Conservation (phyloP, 2,797 vertebrate species). For the Tragopan temminckii region DNA sequence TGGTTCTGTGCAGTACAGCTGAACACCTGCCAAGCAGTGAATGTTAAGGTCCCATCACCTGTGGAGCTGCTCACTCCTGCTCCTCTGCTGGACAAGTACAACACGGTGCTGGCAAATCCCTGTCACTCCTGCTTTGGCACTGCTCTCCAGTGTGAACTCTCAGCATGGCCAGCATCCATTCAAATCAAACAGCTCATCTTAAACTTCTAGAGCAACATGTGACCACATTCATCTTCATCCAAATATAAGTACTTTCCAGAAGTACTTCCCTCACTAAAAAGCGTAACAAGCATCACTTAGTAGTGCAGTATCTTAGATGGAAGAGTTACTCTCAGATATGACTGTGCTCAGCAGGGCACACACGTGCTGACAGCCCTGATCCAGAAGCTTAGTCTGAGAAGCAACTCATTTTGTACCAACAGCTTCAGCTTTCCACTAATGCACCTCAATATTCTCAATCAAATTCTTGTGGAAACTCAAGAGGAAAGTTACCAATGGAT, state of each 20-base stretch:
- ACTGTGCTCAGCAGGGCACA: not conserved
- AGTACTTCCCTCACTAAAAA: not conserved
- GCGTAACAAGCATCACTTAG: not conserved
- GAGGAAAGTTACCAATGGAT: not conserved
- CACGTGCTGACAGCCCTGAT: not conserved
- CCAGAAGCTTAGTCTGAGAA: not conserved
- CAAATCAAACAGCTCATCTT: not conserved
- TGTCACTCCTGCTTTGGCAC: not conserved
- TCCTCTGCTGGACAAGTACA: not conserved
- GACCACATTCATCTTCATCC: not conserved
- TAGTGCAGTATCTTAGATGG: accelerated
- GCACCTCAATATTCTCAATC: not conserved
- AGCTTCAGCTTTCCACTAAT: not conserved
- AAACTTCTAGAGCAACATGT: not conserved
- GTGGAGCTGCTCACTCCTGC: not conserved
- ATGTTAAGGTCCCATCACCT: not conserved
- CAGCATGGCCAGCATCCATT: accelerated
- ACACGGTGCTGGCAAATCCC: not conserved
- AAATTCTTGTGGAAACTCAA: not conserved
- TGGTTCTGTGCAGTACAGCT: accelerated
- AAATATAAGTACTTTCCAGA: not conserved
- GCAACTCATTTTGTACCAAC: not conserved
- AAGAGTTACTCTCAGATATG: not conserved
- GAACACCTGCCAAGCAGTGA: accelerated
- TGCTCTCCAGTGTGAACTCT: not conserved